Conservation (phyloP, 2,888 invertebrate species). For the Parapristionchus giblindavisi region DNA sequence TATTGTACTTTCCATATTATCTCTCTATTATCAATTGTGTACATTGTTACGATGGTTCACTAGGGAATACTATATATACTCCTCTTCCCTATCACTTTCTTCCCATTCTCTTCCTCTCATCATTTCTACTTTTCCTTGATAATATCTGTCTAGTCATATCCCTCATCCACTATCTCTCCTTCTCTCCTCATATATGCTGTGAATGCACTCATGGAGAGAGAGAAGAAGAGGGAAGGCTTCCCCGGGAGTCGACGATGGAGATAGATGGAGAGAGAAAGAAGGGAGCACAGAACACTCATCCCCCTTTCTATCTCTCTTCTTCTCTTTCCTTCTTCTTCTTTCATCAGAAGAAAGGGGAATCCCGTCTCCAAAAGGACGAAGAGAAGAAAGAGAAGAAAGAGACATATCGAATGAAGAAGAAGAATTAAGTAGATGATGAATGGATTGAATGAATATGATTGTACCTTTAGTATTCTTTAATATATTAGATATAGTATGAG, state of each 20-base stretch:
- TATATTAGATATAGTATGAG: slow-evolving; percentile 50
- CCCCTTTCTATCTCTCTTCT: background rate
- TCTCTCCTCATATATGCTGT: background rate
- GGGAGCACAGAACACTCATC: slow-evolving; percentile 18
- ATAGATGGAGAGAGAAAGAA: slow-evolving; percentile 2
- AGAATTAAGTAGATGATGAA: background rate
- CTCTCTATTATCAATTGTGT: too few relatives aligned
- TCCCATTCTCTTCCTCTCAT: background rate
- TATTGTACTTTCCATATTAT: too few relatives aligned
- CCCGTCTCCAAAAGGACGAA: slow-evolving; percentile 1
- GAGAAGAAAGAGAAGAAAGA: background rate
- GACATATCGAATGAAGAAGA: background rate
- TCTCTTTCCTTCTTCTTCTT: slow-evolving; percentile 4
- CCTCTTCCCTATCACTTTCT: too few relatives aligned
- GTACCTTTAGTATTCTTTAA: slow-evolving; percentile 47
- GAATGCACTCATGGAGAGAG: background rate
- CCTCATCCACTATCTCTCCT: slow-evolving; percentile 14
- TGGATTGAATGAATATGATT: background rate
- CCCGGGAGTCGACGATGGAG: slow-evolving; percentile 15
- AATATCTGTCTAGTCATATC: background rate
- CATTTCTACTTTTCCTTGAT: background rate
- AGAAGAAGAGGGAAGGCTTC: too few relatives aligned
- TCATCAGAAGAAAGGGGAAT: slow-evolving; percentile 11
- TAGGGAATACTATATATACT: too few relatives aligned
- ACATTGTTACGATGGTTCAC: too few relatives aligned